Base-by-base conservation (phyloP, 2,797 vertebrate species). In the Sebastes taczanowskii region DNA sequence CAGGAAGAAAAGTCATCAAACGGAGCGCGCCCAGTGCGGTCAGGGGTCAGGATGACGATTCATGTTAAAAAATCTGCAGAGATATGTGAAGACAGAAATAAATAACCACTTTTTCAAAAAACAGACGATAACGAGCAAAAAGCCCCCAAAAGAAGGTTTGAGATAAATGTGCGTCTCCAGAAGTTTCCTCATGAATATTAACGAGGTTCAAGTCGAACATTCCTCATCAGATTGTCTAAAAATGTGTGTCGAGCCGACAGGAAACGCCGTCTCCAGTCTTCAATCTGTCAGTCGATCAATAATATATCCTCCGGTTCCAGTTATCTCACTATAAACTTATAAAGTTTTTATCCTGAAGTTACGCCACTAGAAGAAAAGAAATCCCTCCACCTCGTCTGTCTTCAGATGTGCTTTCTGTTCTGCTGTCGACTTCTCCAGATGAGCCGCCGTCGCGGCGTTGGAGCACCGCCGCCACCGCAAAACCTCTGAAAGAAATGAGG, bases 81-180 rank as follows among this genome's bases (percentile, higher is more conserved):
- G 22, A 4, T 35, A 22, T 16, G 10, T 11, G 14, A 22, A 29
- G 52, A 77, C 29, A 6, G 38, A 56, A 74, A 83, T 80, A 82
- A 78, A 86, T 78, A 83, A 56, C 1, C 49, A 66, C 2, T n/a
- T 66, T n/a, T 20, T 20, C 30, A 49, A 53, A 61, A 81, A 74
- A 67, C 4, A 64, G 30, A 56, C 32, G 0, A 65, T 4, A 18
- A 20, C 16, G 16, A 66, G 46, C 18, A 42, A 52, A 69, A 38
- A 27, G 3, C 11, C 8, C 10, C 3, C 10, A 30, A 42, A 42
- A 32, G 25, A 32, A 56, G 11, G 32, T 38, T 0, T 5, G 8
- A 62, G 34, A 56, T 13, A 3, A 27, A 68, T 46, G 42, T 46
- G 42, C 0, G 13, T 46, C 11, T 25, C 62, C 34, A 32, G 49